phyloP scores from a whole-genome alignment of 2,797 vertebrate species.

The Microctenopoma lineatum region DNA sequence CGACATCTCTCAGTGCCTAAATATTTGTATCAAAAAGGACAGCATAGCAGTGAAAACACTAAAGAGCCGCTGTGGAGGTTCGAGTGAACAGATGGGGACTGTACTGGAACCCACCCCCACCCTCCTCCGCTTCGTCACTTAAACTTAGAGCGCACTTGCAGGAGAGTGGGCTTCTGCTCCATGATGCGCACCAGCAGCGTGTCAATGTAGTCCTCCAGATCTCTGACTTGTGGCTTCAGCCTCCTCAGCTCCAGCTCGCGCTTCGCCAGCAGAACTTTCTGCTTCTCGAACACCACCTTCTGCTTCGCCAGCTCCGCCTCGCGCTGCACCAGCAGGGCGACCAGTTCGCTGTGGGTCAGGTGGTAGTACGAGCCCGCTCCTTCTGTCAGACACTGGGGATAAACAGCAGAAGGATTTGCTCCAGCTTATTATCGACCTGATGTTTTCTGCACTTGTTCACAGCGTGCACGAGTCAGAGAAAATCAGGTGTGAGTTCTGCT shows the following conservation, averaged over 20 bases:
- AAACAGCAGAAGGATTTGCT: too few relatives aligned
- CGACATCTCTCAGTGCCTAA: slow-evolving; percentile 62
- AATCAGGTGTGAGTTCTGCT: too few relatives aligned
- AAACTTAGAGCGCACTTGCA: slow-evolving; percentile 89
- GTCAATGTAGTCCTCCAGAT: slow-evolving; percentile 98
- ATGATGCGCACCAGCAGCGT: slow-evolving; percentile 97
- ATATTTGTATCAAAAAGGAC: slow-evolving; percentile 79
- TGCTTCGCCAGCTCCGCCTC: slow-evolving; percentile 89
- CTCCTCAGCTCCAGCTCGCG: slow-evolving; percentile 90
- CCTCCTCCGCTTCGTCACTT: slow-evolving; percentile 66
- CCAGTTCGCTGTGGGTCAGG: slow-evolving; percentile 94
- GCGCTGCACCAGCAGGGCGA: slow-evolving; percentile 89
- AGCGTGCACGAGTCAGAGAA: too few relatives aligned
- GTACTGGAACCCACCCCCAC: slow-evolving; percentile 13
- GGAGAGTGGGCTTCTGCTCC: slow-evolving; percentile 94
- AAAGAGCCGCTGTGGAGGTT: slow-evolving; percentile 71
- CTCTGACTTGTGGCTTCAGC: slow-evolving; percentile 89
- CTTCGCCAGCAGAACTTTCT: slow-evolving; percentile 88
- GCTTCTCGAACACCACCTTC: slow-evolving; percentile 85
- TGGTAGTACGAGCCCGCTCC: slow-evolving; percentile 93
- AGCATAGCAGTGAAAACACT: slow-evolving; percentile 84
- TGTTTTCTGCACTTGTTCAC: too few relatives aligned
- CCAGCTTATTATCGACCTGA: too few relatives aligned
- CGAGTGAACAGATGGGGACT: slow-evolving; percentile 48
- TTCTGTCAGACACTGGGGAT: slow-evolving; percentile 77